A percentile compares a stretch with the other conserved stretches of the same genome.
Evolutionary conservation across 2,888 invertebrate species (phyloP).

Genomic region (Tiphia femorata): DNA sequence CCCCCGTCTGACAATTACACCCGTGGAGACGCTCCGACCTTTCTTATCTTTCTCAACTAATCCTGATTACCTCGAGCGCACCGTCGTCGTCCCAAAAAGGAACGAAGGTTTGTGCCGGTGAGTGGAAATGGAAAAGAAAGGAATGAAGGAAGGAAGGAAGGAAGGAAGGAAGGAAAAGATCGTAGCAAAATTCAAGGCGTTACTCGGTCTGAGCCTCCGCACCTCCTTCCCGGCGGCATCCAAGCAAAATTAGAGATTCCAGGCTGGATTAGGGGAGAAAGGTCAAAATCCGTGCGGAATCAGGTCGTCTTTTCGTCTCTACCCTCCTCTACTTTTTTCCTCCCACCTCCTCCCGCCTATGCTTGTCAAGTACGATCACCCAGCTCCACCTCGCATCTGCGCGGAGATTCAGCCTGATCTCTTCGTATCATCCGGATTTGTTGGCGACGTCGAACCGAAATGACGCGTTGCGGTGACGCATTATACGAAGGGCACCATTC

Average conservation of each 20-base stretch:
- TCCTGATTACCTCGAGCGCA: not conserved
- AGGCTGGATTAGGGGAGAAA: conserved; percentile 30
- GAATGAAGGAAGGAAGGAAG: not conserved
- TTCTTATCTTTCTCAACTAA: not conserved
- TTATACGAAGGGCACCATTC: too few relatives aligned
- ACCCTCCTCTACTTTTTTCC: not conserved
- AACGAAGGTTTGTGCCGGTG: not conserved
- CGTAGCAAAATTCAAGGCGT: conserved; percentile 18
- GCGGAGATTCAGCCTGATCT: not conserved
- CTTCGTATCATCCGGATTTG: conserved; percentile 22
- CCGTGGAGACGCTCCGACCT: too few relatives aligned
- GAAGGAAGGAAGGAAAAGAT: conserved; percentile 6
- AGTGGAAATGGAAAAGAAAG: too few relatives aligned
- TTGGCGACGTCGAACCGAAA: conserved; percentile 14
- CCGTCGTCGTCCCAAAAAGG: too few relatives aligned
- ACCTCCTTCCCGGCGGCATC: conserved; percentile 15
- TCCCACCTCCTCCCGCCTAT: too few relatives aligned
- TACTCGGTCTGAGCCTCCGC: conserved; percentile 1
- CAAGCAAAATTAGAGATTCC: conserved; percentile 42
- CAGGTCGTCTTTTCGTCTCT: conserved; percentile 15
- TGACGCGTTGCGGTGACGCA: conserved; percentile 13
- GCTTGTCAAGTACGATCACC: too few relatives aligned
- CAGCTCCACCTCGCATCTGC: not conserved
- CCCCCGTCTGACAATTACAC: too few relatives aligned
- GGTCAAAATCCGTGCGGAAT: conserved; percentile 26